Evolutionary conservation across 2,888 invertebrate genomes (phyloP), one percentile per base, ranked within the genome.

Genomic region (Rhabditoides inermis): DNA sequence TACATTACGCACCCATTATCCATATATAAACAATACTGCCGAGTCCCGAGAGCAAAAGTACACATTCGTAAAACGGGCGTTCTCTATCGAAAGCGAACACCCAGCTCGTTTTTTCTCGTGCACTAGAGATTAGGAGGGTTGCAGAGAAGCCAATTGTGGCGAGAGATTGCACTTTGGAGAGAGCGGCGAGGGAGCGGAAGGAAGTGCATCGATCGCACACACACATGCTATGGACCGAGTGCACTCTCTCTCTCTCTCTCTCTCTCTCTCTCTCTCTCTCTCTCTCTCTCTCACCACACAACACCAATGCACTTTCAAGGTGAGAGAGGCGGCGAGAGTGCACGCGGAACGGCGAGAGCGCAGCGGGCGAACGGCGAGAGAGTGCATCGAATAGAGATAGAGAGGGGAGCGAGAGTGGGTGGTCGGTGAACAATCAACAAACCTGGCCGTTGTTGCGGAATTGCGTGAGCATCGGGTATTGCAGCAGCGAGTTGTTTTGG

Each of bases 391-490:
- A 53, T 48, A 47, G 52, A 36, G 52, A 52, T 47, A 15, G 35
- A 45, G 40, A 39, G 22, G 26, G 45, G 23, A 25, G 30, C 46
- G 46, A 42, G 46, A 47, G 41, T 41, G 47, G 42, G 35, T 44
- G 37, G 45, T 26, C 23, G 20, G n/a, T 30, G 30, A 36, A 42
- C 28, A 25, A n/a, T 26, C 10, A 12, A 52, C 56, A 35, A 28
- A 63, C 58, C 53, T 53, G 58, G 20, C 56, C 55, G 44, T 57
- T 53, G 28, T 59, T 46, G 35, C 63, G 61, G 39, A 65, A 61
- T 36, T 61, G 60, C 6, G 61, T 56, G 45, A 65, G 60, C 65
- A 65, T 65, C 45, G 63, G 65, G 48, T 63, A 61, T 10, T 53
- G 60, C 27, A 61, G 49, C 3, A 65, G 53, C 5, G 61, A 58